Evolutionary conservation across 2,113 vertebrate species (phyloP), one percentile per base, ranked within the genome.

Genomic region (Plectropomus leopardus): DNA sequence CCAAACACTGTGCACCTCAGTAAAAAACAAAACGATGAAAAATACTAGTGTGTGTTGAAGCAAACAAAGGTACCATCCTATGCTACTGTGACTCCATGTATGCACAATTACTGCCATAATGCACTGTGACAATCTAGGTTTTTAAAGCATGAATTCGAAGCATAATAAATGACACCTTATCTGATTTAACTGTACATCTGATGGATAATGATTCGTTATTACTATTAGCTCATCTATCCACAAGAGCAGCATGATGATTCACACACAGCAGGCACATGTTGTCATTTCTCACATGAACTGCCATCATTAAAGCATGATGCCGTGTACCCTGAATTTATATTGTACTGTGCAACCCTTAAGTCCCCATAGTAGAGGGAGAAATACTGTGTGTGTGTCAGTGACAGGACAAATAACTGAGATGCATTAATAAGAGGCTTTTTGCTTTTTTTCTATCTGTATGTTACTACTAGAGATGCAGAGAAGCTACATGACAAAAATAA

Each of bases 301-400:
- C 66, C 75, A 68, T 79, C 87, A 86, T 89, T 86, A 85, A 84
- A 84, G 15, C 55, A n/a, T 61, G 58, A 86, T 47, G 30, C 70
- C 15, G 68, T 76, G 32, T 53, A 72, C 28, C 34, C 64, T 67
- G 59, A 72, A 87, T 90, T 76, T 79, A 84, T 84, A 74, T 73
- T 74, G 34, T 64, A 58, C 23, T 5, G 5, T 36, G 44, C 7
- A 17, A 60, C 68, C 53, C 32, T 59, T 66, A 86, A 63, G 65
- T 24, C 63, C 44, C 4, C 50, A 50, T 4, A 72, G 44, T 17
- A 72, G 36, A 76, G 55, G 47, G 65, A 80, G 59, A 83, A 74
- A 76, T 36, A 80, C 28, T 2, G 8, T 57, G 71, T 71, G 42
- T 11, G 57, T 65, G 66, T 47, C 15, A 24, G 50, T 72, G 28